phyloP scores from a whole-genome alignment of 2,888 invertebrate species.

The Protodeltote pygarga region DNA sequence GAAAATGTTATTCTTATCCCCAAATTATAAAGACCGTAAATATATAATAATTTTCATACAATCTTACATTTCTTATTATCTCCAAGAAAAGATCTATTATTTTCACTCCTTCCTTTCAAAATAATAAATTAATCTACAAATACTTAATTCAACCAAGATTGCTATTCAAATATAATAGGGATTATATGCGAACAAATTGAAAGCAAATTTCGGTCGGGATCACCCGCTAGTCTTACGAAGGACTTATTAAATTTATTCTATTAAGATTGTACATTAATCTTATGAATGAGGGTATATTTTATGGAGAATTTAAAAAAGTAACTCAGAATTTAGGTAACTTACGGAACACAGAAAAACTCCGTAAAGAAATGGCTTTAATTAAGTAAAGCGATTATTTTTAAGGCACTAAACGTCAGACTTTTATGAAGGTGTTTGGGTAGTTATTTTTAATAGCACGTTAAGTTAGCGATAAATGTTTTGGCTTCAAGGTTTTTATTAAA shows the following conservation, averaged over 20 bases:
- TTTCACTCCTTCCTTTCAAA: neutral
- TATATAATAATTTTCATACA: too few relatives aligned
- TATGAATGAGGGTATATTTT: conserved; percentile 15
- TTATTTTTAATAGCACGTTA: conserved; percentile 8
- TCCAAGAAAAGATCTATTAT: too few relatives aligned
- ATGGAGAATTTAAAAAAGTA: conserved; percentile 24
- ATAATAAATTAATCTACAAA: conserved; percentile 6
- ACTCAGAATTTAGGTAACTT: conserved; percentile 9
- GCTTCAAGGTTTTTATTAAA: too few relatives aligned
- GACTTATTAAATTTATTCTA: conserved; percentile 27
- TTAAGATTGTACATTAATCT: conserved; percentile 30
- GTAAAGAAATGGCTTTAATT: conserved; percentile 35
- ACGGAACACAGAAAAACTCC: conserved; percentile 17
- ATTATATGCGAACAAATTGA: conserved; percentile 26
- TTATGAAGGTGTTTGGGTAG: conserved; percentile 5
- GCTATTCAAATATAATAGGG: conserved; percentile 15
- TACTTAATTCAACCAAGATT: conserved; percentile 9
- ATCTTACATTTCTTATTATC: too few relatives aligned
- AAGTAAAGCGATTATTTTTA: conserved; percentile 20
- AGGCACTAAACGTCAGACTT: conserved; percentile 10
- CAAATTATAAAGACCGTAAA: too few relatives aligned
- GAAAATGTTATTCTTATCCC: too few relatives aligned
- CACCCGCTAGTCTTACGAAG: conserved; percentile 19
- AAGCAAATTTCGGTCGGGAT: conserved; percentile 24
- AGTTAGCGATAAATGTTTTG: conserved; percentile 2